Base-by-base conservation (phyloP, 2,888 invertebrate species). In the Coelinius sp. region DNA sequence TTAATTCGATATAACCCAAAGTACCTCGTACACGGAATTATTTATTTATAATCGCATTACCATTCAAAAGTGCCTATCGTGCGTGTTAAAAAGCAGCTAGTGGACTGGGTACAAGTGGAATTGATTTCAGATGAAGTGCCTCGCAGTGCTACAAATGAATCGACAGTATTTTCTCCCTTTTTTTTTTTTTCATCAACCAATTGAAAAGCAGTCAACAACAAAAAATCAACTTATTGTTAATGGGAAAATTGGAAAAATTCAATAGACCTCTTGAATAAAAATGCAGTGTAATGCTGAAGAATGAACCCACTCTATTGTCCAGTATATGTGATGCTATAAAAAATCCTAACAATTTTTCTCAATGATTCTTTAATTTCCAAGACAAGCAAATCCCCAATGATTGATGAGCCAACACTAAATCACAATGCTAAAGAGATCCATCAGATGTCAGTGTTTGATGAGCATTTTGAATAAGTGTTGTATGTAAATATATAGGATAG, bases 401-500 rank as follows among this genome's bases (percentile, higher is more conserved):
- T 59, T 8, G 59, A 59, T 59, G 59, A 10, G 20, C 31, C 10
- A 31, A 4, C 38, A 8, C 14, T 65, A 17, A 17, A 31, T 31
- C 17, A 46, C 14, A 65, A 46, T 17, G 27, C 25, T 20, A 17
- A 27, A 66, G 52, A 49, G 31, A 5, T 20, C 7, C 27, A 31
- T 31, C 5, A 8, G 35, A 14, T 41, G 20, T 17, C 27, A 17
- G 17, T 65, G 64, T n/a, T 14, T 27, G 41, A 27, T 65, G 17
- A 14, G n/a, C n/a, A 14, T 20, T 31, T 24, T 59, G 31, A 56
- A 56, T 66, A 71, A 56, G 56, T 56, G 59, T 31, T 35, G 17
- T 12, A 59, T 35, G 59, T 20, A 53, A 31, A 24, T 59, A 59
- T 52, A 14, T 10, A 14, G 38, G 10, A 22, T 6, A 66, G 20